Conservation (phyloP, 1,140 invertebrate species). For the Bombus polaris region DNA sequence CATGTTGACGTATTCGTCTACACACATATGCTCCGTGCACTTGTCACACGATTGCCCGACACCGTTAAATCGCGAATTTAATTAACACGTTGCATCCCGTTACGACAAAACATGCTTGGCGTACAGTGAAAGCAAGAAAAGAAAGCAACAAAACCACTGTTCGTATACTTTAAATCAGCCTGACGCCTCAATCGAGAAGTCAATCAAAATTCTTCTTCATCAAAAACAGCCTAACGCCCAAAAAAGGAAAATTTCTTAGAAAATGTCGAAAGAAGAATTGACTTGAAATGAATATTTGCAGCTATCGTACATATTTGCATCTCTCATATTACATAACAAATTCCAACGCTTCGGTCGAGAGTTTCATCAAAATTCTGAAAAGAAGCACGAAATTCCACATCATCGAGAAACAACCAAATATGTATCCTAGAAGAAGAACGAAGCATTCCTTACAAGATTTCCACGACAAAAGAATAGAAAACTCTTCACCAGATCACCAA, state of each 20-base stretch:
- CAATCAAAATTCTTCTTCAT: not conserved
- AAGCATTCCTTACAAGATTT: too few species aligned
- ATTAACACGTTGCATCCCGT: conserved; percentile 43
- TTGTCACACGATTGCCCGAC: conserved; percentile 27
- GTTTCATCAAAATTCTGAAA: not conserved
- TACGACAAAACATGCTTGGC: conserved; percentile 11
- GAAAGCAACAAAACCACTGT: not conserved
- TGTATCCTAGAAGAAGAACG: not conserved
- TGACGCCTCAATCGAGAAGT: too few species aligned
- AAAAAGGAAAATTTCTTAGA: not conserved
- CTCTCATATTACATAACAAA: not conserved
- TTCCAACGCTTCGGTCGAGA: not conserved
- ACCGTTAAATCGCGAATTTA: conserved; percentile 52
- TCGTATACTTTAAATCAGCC: not conserved
- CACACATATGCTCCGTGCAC: conserved; percentile 22
- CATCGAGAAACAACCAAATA: not conserved
- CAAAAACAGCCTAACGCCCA: not conserved
- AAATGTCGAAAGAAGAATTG: not conserved
- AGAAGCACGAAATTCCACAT: not conserved
- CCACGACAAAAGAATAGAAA: too few species aligned
- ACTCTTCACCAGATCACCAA: too few species aligned
- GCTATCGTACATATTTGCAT: not conserved
- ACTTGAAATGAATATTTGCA: not conserved
- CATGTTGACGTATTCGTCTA: conserved; percentile 34
- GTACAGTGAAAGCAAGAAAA: not conserved